These are phyloP conservation scores for Drosophila asahinai DNA, from an alignment of 1,140 invertebrate genomes.

Conservation along the genomic window DNA sequence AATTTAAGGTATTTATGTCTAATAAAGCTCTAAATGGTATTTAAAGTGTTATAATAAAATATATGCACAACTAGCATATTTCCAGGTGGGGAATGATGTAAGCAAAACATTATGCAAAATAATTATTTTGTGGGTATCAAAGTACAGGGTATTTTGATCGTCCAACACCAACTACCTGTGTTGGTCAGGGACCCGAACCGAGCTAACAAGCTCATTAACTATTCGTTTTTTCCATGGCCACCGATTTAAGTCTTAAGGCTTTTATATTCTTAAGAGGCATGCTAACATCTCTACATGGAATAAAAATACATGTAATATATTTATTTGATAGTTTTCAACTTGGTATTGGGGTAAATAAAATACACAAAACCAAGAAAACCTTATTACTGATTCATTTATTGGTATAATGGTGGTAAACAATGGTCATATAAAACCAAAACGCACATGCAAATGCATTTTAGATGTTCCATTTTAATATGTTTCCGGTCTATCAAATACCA, in stretches of 20 bases:
- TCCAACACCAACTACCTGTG: neutral
- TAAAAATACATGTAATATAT: neutral
- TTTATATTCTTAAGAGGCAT: constrained; percentile 5
- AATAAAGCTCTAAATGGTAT: no score
- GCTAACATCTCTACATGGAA: constrained; percentile 6
- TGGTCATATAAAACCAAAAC: no score
- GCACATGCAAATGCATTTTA: no score
- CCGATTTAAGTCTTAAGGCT: constrained; percentile 22
- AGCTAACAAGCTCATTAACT: constrained; percentile 46
- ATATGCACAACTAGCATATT: neutral
- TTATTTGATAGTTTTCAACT: no score
- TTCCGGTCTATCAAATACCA: no score
- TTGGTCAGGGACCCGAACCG: constrained; percentile 9
- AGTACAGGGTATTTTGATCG: constrained; percentile 13
- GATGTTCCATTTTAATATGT: no score
- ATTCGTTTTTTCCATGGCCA: constrained; percentile 36
- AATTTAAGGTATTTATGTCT: neutral
- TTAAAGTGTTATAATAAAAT: neutral
- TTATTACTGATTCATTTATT: no score
- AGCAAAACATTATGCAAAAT: no score
- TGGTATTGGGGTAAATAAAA: no score
- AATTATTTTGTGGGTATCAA: neutral
- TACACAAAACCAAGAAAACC: no score
- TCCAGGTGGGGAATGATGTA: no score
- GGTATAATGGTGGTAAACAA: no score